phyloP scores from a whole-genome alignment of 2,888 invertebrate genomes.

The Drosophila rellima region DNA sequence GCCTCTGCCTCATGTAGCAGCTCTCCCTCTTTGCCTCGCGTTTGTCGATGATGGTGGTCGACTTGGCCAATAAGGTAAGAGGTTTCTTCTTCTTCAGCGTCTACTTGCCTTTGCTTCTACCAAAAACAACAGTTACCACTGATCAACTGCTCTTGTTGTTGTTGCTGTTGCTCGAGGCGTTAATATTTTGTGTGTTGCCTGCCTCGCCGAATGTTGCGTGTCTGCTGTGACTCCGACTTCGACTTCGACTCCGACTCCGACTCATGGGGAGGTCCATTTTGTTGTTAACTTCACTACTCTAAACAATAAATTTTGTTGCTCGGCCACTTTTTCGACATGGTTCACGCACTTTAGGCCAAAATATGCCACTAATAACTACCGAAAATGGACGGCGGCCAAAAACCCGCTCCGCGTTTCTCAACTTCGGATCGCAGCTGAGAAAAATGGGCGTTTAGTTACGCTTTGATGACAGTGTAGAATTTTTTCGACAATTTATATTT shows the following conservation, averaged over 20 bases:
- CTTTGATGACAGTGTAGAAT: constrained; percentile 85
- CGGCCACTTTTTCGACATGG: constrained; percentile 76
- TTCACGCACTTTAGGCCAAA: constrained; percentile 82
- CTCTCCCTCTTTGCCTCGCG: constrained; percentile 5
- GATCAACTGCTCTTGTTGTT: constrained; percentile 45
- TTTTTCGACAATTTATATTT: constrained; percentile 74
- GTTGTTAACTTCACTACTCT: constrained; percentile 75
- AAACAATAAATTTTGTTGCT: constrained; percentile 77
- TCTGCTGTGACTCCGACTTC: constrained; percentile 49
- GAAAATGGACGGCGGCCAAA: constrained; percentile 68
- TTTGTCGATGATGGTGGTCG: constrained; percentile 82
- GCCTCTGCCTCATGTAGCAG: constrained; percentile 8
- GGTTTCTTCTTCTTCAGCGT: constrained; percentile 45
- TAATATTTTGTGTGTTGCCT: constrained; percentile 73
- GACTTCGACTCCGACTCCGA: constrained; percentile 16
- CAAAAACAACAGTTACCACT: constrained; percentile 77
- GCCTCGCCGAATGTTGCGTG: constrained; percentile 75
- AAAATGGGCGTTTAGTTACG: constrained; percentile 85
- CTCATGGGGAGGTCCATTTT: constrained; percentile 82
- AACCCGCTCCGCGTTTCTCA: constrained; percentile 44
- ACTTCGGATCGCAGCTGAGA: constrained; percentile 61
- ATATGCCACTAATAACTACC: constrained; percentile 82
- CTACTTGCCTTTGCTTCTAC: constrained; percentile 37
- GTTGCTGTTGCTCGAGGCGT: constrained; percentile 71
- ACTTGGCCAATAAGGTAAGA: constrained; percentile 80